Percentiles rank a stretch among this genome's conserved stretches.
Conservation (phyloP, 1,140 invertebrate species). For the Megalopta genalis region DNA sequence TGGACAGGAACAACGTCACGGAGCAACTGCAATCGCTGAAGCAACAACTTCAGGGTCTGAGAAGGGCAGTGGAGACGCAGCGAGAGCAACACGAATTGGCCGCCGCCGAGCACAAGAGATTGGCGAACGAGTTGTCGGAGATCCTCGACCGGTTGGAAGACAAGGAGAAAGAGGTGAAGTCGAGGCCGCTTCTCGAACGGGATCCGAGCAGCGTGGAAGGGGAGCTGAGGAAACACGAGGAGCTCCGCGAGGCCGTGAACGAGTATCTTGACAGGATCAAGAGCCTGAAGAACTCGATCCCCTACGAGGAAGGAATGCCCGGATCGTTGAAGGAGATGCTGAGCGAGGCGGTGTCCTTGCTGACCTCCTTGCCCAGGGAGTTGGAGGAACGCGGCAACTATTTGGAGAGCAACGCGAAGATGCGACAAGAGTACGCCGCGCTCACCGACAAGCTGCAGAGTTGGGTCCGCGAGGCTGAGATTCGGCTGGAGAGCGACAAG, state of each 20-base stretch:
- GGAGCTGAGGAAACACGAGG: conserved; percentile 89
- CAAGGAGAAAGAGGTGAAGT: conserved; percentile 91
- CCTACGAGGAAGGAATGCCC: conserved; percentile 88
- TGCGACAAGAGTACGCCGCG: conserved; percentile 86
- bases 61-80: conserved; percentile 91
- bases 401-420: conserved; percentile 88
- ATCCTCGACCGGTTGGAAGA: conserved; percentile 91
- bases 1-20: conserved; percentile 92
- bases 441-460: conserved; percentile 88
- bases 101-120: conserved; percentile 91
- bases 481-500: conserved; percentile 87
- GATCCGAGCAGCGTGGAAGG: conserved; percentile 89
- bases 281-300: conserved; percentile 85
- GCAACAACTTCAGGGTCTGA: conserved; percentile 89
- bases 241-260: conserved; percentile 86
- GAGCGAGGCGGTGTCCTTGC: conserved; percentile 88
- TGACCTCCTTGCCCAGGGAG: conserved; percentile 88
- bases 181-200: conserved; percentile 89
- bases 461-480: conserved; percentile 93
- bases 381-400: conserved; percentile 89
- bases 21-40: conserved; percentile 93
- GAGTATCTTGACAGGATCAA: conserved; percentile 86
- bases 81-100: conserved; percentile 92
- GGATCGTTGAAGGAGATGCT: conserved; percentile 89
- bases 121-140: conserved; percentile 89